A percentile compares a stretch with the other conserved stretches of the same genome.
Evolutionary conservation across 1,140 invertebrate species (phyloP).

Genomic region (Halesus radiatus): DNA sequence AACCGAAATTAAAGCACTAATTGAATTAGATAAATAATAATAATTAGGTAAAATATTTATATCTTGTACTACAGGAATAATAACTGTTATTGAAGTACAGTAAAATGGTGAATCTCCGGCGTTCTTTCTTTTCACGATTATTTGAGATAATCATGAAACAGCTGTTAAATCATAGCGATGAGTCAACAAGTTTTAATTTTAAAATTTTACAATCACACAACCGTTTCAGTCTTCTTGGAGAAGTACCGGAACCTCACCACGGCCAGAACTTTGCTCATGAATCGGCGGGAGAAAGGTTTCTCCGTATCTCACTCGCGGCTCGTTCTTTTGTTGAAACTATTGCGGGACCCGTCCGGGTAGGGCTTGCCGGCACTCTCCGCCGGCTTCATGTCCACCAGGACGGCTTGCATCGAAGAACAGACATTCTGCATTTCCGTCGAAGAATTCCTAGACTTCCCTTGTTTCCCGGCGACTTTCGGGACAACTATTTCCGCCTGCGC

Average conservation of each 20-base stretch:
- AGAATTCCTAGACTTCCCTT: background rate
- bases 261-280: conserved; percentile 19
- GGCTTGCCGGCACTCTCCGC: conserved; percentile 65
- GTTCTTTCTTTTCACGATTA: too few relatives aligned
- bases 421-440: conserved; percentile 34
- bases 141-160: too few relatives aligned
- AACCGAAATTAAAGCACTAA: too few relatives aligned
- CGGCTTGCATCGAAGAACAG: conserved; percentile 61
- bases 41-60: too few relatives aligned
- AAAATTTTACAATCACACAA: conserved; percentile 20
- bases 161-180: too few relatives aligned
- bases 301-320: conserved; percentile 33
- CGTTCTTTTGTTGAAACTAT: conserved; percentile 58
- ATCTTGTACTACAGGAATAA: too few relatives aligned
- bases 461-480: background rate
- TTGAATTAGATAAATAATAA: too few relatives aligned
- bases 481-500: background rate
- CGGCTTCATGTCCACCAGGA: conserved; percentile 63
- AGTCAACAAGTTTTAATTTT: too few relatives aligned
- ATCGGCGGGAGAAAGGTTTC: conserved; percentile 12
- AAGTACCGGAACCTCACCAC: conserved; percentile 17
- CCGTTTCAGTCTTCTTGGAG: conserved; percentile 10
- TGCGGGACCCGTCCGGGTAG: conserved; percentile 67
- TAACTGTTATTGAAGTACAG: too few relatives aligned
- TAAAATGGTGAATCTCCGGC: too few relatives aligned